Evolutionary conservation across 2,797 vertebrate species (phyloP).

Genomic region (Triplophysa bombifrons): DNA sequence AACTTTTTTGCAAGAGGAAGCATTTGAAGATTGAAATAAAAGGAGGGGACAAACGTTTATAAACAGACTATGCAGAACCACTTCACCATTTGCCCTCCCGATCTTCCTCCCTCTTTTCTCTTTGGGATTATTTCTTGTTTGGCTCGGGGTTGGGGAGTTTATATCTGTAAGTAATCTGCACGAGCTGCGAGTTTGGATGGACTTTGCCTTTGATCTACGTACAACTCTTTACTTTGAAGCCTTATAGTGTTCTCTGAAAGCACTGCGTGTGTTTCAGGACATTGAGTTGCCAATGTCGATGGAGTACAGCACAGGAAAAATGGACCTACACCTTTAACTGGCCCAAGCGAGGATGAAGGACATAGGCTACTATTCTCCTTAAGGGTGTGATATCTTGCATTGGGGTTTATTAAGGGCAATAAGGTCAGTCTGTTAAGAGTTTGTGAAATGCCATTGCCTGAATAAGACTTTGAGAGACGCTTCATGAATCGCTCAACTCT

Average conservation of each 20-base stretch:
- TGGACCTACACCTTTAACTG: constrained; percentile 20
- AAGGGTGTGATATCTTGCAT: constrained; percentile 10
- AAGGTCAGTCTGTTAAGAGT: constrained; percentile 32
- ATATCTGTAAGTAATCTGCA: constrained; percentile 58
- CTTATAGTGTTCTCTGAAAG: constrained; percentile 74
- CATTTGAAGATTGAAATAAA: constrained; percentile 58
- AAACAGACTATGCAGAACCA: constrained; percentile 83
- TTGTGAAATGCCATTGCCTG: constrained; percentile 32
- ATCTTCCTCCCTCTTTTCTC: constrained; percentile 42
- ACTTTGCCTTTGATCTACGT: constrained; percentile 65
- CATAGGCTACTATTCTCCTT: constrained; percentile 23
- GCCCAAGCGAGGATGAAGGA: constrained; percentile 27
- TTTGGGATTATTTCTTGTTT: constrained; percentile 36
- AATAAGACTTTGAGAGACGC: constrained; percentile 31
- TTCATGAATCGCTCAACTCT: constrained; percentile 22
- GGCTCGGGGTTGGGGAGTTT: constrained; percentile 50
- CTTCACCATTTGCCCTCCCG: constrained; percentile 61
- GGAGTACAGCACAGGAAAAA: constrained; percentile 45
- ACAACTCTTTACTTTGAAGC: constrained; percentile 70
- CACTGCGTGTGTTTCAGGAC: constrained; percentile 57
- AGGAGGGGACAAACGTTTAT: constrained; percentile 71
- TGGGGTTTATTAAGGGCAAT: constrained; percentile 20
- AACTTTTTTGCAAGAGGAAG: constrained; percentile 71
- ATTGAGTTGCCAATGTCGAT: constrained; percentile 47
- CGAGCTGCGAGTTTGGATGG: constrained; percentile 59